Conservation (phyloP, 2,888 invertebrate species). For the Harpalus rufipes region DNA sequence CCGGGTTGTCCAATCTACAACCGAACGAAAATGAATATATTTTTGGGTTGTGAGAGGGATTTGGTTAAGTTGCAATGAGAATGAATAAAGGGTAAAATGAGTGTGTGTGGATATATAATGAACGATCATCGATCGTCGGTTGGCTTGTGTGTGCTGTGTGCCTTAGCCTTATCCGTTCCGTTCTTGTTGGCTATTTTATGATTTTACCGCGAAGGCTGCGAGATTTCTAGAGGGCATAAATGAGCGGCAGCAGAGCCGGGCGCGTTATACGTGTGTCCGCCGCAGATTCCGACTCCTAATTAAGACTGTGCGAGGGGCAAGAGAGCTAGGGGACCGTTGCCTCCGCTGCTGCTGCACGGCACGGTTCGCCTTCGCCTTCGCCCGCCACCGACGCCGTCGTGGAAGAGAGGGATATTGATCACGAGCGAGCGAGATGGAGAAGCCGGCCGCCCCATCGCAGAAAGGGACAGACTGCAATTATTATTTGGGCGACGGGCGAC, state of each 20-base stretch:
- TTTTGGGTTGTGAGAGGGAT: no score
- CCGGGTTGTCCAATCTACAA: no score
- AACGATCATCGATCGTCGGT: background rate
- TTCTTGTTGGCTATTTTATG: conserved; percentile 61
- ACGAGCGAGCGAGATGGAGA: conserved; percentile 35
- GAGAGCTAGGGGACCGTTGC: conserved; percentile 45
- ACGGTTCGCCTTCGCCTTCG: no score
- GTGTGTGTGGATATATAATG: background rate
- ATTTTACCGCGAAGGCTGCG: conserved; percentile 66
- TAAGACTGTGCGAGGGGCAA: conserved; percentile 82
- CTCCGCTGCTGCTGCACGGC: background rate
- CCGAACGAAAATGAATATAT: no score
- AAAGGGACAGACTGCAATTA: conserved; percentile 74
- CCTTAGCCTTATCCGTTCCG: background rate
- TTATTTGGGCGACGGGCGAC: conserved; percentile 77
- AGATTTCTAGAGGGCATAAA: conserved; percentile 56
- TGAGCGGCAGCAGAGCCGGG: conserved; percentile 39
- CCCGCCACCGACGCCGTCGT: conserved; percentile 24
- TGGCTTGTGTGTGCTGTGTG: no score
- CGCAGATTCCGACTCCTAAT: conserved; percentile 92
- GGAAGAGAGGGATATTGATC: conserved; percentile 63
- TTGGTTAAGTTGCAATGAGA: no score
- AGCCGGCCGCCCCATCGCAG: conserved; percentile 37
- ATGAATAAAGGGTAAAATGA: background rate
- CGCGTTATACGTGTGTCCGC: conserved; percentile 84